These are phyloP conservation scores for Anabacerthia variegaticeps DNA, from an alignment of 2,797 vertebrate genomes.

Conservation along the genomic window DNA sequence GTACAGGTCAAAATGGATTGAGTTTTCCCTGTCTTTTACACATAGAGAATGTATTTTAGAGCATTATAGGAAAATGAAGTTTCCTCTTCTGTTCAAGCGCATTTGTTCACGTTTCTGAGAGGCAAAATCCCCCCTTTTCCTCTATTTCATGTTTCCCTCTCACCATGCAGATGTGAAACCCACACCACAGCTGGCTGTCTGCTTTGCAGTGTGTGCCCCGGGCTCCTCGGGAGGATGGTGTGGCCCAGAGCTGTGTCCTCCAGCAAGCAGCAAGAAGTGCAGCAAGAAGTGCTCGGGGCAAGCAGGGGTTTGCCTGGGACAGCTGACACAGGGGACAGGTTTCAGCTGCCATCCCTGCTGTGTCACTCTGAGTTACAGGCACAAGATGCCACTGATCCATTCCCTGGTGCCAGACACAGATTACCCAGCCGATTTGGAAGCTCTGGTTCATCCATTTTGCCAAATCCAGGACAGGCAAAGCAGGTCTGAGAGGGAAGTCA, in stretches of 20 bases:
- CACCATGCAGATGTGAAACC: not conserved
- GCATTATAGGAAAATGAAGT: not conserved
- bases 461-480: not conserved
- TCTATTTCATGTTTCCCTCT: not conserved
- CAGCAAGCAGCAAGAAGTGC: not conserved
- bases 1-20: not conserved
- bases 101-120: not conserved
- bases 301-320: not conserved
- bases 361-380: not conserved
- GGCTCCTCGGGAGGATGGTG: not conserved
- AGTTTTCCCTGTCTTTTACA: not conserved
- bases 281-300: fast-evolving
- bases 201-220: not conserved
- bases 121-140: not conserved
- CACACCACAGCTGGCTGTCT: not conserved
- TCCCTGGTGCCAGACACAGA: not conserved
- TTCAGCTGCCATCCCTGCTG: not conserved
- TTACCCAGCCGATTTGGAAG: not conserved
- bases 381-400: fast-evolving
- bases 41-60: not conserved
- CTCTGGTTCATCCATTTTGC: not conserved
- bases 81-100: not conserved
- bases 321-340: not conserved
- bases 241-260: not conserved
- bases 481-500: not conserved